Percentiles rank a stretch among this genome's conserved stretches.
Conservation (phyloP, 2,113 vertebrate genomes). For the Muntiacus reevesi region DNA sequence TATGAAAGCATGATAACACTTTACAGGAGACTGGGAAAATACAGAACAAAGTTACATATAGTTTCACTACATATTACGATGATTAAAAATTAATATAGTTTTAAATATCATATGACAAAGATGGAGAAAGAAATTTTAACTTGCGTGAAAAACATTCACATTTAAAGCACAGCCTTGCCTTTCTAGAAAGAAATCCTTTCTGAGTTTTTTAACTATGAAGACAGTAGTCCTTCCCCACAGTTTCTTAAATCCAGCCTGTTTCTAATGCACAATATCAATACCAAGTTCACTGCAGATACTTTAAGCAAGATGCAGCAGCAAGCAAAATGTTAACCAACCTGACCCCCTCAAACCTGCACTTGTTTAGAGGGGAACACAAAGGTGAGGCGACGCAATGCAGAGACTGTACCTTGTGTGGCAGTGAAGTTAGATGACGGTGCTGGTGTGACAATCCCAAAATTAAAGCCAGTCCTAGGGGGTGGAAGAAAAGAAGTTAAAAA, state of each 20-base stretch:
- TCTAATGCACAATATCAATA: neutral
- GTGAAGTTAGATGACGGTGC: conserved; percentile 34
- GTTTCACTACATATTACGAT: neutral
- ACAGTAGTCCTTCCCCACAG: neutral
- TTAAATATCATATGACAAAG: conserved; percentile 33
- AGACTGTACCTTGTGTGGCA: conserved; percentile 74
- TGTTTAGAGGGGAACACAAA: neutral
- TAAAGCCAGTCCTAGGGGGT: conserved; percentile 77
- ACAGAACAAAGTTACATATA: neutral
- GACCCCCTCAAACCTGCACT: neutral
- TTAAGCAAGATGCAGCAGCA: neutral
- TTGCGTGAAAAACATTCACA: neutral
- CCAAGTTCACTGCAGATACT: neutral
- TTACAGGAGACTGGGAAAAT: neutral
- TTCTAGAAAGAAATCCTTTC: conserved; percentile 49
- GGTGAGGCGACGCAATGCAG: neutral
- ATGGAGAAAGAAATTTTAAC: neutral
- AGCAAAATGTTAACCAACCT: accelerated
- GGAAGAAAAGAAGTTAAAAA: conserved; percentile 51
- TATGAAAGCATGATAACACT: neutral
- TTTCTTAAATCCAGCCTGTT: neutral
- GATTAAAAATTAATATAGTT: neutral
- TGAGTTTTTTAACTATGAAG: neutral
- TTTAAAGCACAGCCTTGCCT: neutral
- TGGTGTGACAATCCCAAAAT: conserved; percentile 72